Percentiles rank a stretch among this genome's conserved stretches.
These are phyloP conservation scores for Sciurus carolinensis DNA, from an alignment of 2,797 vertebrate genomes.

Conservation along the genomic window DNA sequence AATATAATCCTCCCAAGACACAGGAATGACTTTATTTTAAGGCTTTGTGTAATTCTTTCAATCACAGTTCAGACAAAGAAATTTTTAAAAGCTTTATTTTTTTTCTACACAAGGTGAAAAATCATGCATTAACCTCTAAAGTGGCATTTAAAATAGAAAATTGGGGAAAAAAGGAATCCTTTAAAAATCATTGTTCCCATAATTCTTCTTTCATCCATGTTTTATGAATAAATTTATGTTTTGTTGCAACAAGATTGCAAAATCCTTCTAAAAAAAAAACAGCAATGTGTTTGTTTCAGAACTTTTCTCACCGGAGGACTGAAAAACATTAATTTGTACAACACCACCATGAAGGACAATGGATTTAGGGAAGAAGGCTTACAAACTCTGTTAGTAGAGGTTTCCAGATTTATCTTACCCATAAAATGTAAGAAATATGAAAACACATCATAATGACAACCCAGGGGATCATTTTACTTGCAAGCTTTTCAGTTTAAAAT, in stretches of 20 bases:
- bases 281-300: conserved; percentile 49
- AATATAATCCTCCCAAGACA: neutral
- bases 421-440: neutral
- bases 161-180: neutral
- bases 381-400: neutral
- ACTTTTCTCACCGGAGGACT: neutral
- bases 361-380: neutral
- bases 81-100: neutral
- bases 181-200: conserved; percentile 65
- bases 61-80: conserved; percentile 49
- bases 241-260: conserved; percentile 68
- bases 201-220: conserved; percentile 56
- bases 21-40: neutral
- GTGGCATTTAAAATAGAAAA: conserved; percentile 51
- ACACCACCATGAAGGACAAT: neutral
- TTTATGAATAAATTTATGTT: conserved; percentile 72
- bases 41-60: conserved; percentile 42
- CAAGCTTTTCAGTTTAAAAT: neutral
- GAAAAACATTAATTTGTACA: conserved; percentile 41
- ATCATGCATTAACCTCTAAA: neutral
- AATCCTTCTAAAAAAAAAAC: conserved; percentile 60
- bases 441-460: neutral
- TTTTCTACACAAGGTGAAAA: neutral
- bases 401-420: neutral
- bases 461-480: neutral